Base-by-base conservation (phyloP, 1,140 invertebrate genomes). In the Rhizoglyphus robini region DNA sequence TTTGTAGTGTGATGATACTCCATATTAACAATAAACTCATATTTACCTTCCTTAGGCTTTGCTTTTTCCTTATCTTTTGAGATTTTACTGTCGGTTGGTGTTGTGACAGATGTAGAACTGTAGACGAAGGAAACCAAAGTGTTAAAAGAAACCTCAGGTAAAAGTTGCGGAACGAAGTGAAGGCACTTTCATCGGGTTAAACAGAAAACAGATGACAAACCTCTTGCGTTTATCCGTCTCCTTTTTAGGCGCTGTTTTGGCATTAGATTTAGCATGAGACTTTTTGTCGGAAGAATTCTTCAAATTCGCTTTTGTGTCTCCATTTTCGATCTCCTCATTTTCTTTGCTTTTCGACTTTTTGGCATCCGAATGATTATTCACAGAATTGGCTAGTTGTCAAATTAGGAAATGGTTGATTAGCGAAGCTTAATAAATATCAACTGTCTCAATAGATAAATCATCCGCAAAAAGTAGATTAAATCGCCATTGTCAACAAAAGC, bases 361-460 rank as follows among this genome's bases (percentile, higher is more conserved):
- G 23, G 51, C 23, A 23, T 5, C 23, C 20, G 51, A 54, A 15
- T 46, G 15, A 46, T 25, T 25, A 8, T 25, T 54, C 23, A 11
- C 51, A 54, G 51, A 54, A 20, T 27, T 54, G 23, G 51, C 51
- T 54, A 54, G 31, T 54, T 54, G 51, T 54, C 51, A 54, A 54
- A 54, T 54, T 54, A 54, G 51, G 51, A 54, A 54, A 54, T 32
- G 51, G 20, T 54, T 32, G 51, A 23, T 54, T 54, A 54, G 51
- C 51, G 51, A 54, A 8, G 31, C 8, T 54, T 54, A 25, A 54
- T 27, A 32, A 54, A 54, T 41, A 8, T 41, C 36, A 11, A 11
- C 18, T 11, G 36, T 41, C 8, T 41, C 36, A 41, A 41, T 41
- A 41, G 18, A 41, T 18, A 41, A 41, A 41, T 11, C 36, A 18